These are phyloP conservation scores for Psittacula echo DNA, from an alignment of 2,797 vertebrate species.

Conservation along the genomic window DNA sequence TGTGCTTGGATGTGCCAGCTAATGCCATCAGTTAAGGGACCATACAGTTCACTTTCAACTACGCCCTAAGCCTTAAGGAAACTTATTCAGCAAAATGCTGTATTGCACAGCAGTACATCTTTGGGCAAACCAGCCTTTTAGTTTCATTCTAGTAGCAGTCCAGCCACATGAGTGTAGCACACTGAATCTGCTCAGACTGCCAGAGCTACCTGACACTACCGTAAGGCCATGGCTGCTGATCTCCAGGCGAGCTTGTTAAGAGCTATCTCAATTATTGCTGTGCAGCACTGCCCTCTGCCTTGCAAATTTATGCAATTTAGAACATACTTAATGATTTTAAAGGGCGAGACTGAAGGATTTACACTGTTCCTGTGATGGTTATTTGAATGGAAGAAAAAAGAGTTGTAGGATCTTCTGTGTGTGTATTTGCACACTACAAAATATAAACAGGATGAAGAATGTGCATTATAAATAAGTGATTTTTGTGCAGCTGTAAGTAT, in stretches of 20 bases:
- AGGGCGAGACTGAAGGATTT: not conserved
- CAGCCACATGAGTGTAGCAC: not conserved
- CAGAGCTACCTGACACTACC: accelerated
- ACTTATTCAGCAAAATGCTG: not conserved
- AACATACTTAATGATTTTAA: not conserved
- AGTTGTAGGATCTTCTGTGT: not conserved
- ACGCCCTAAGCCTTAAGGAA: not conserved
- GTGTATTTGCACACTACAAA: not conserved
- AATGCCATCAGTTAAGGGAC: not conserved
- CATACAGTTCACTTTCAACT: not conserved
- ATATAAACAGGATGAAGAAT: not conserved
- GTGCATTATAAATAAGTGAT: not conserved
- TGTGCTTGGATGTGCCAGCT: not conserved
- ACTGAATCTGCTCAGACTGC: not conserved
- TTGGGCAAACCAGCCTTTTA: not conserved
- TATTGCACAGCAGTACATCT: not conserved
- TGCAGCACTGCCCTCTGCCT: conserved; percentile 37
- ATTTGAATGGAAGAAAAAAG: not conserved
- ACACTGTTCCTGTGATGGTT: not conserved
- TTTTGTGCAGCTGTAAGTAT: not conserved
- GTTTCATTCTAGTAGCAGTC: not conserved
- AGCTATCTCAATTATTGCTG: not conserved
- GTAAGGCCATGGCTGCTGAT: accelerated
- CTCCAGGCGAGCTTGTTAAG: not conserved
- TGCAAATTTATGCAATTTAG: not conserved